phyloP scores from a whole-genome alignment of 2,888 invertebrate species.

The Metacarcinus magister region DNA sequence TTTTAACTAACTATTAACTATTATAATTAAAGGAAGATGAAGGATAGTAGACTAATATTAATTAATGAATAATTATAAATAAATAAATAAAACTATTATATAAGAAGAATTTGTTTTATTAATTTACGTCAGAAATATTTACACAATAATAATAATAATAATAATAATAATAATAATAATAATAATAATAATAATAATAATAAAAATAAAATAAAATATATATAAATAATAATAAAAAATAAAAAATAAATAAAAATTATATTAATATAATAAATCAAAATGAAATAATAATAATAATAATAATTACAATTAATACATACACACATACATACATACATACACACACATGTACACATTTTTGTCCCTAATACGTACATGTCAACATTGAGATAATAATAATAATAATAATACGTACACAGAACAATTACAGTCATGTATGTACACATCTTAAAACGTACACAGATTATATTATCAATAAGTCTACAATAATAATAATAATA shows the following conservation, averaged over 20 bases:
- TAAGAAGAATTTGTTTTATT: too few relatives aligned
- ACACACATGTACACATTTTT: neutral
- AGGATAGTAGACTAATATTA: too few relatives aligned
- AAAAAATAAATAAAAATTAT: too few relatives aligned
- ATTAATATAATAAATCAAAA: too few relatives aligned
- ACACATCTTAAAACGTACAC: neutral
- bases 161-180: too few relatives aligned
- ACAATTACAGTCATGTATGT: neutral
- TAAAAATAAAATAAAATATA: neutral
- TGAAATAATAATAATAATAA: neutral
- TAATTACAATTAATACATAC: neutral
- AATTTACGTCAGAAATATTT: too few relatives aligned
- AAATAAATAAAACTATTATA: too few relatives aligned
- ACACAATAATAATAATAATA: too few relatives aligned
- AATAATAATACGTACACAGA: neutral
- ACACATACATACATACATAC: neutral
- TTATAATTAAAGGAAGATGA: too few relatives aligned
- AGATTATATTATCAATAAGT: conserved; percentile 22
- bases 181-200: neutral
- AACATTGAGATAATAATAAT: neutral
- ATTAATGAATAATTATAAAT: too few relatives aligned
- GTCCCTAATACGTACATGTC: neutral
- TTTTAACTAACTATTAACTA: too few relatives aligned
- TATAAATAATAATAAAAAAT: too few relatives aligned
- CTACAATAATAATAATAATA: conserved; percentile 29